phyloP scores from a whole-genome alignment of 1,140 invertebrate genomes.

The Platyura marginata region DNA sequence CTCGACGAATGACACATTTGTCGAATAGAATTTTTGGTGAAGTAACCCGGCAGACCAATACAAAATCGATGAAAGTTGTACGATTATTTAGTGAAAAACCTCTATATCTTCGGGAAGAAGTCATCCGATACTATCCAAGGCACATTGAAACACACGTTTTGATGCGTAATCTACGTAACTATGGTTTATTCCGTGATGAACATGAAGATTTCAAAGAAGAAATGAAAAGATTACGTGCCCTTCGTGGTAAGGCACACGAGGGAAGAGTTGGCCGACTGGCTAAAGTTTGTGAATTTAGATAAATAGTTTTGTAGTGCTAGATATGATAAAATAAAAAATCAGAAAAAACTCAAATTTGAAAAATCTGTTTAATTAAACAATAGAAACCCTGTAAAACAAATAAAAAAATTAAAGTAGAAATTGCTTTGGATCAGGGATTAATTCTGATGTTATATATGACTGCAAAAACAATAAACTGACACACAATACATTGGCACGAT shows the following conservation, averaged over 20 bases:
- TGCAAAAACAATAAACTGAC: no score
- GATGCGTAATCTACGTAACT: conserved; percentile 49
- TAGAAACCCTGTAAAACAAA: no score
- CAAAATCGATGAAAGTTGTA: conserved; percentile 66
- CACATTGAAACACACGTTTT: conserved; percentile 53
- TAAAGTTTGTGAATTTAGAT: no score
- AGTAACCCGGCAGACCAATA: conserved; percentile 51
- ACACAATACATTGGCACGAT: no score
- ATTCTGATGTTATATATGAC: no score
- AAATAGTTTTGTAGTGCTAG: no score
- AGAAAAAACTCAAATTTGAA: no score
- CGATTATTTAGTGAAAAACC: conserved; percentile 59
- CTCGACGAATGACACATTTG: conserved; percentile 64
- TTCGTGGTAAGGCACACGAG: conserved; percentile 50
- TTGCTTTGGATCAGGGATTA: no score
- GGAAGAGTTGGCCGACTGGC: neutral
- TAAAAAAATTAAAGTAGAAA: no score
- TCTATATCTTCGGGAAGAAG: conserved; percentile 47
- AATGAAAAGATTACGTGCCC: conserved; percentile 51
- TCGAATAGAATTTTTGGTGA: conserved; percentile 83
- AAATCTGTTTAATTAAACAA: no score
- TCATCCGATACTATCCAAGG: conserved; percentile 73
- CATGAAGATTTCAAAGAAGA: conserved; percentile 86
- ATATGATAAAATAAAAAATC: no score
- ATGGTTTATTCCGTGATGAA: conserved; percentile 74